Percentiles rank a stretch among this genome's conserved stretches.
Conservation (phyloP, 2,888 invertebrate species). For the Campaea margaritaria region DNA sequence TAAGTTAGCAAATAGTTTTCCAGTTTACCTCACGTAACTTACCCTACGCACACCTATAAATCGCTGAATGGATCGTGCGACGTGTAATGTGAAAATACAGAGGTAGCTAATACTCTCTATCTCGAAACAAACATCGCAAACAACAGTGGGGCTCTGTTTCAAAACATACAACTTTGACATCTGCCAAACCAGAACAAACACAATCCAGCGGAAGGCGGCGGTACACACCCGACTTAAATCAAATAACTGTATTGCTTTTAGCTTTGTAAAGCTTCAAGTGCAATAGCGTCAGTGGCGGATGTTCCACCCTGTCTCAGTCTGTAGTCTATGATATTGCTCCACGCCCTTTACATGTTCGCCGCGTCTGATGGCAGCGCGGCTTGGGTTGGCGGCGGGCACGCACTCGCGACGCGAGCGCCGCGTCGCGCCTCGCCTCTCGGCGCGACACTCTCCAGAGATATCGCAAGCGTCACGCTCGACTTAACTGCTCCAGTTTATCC, state of each 20-base stretch:
- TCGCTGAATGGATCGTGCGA: slow-evolving; percentile 30
- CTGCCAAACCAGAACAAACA: slow-evolving; percentile 84
- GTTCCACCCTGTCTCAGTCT: slow-evolving; percentile 78
- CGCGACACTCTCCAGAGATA: slow-evolving; percentile 63
- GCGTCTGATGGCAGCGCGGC: slow-evolving; percentile 64
- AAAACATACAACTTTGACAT: slow-evolving; percentile 84
- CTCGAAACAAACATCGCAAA: slow-evolving; percentile 75
- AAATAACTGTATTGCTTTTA: slow-evolving; percentile 85
- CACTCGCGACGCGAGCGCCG: slow-evolving; percentile 56
- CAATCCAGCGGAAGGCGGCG: slow-evolving; percentile 80
- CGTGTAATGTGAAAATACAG: slow-evolving; percentile 36
- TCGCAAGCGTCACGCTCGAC: slow-evolving; percentile 76
- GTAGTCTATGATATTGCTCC: slow-evolving; percentile 85
- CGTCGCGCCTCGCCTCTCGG: slow-evolving; percentile 45
- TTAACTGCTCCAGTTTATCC: slow-evolving; percentile 82
- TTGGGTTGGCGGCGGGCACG: slow-evolving; percentile 55
- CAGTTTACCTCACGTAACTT: slow-evolving; percentile 19
- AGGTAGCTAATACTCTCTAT: slow-evolving; percentile 63
- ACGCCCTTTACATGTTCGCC: slow-evolving; percentile 83
- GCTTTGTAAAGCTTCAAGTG: slow-evolving; percentile 84
- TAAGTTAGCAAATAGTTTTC: slow-evolving; percentile 18
- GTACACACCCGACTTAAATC: slow-evolving; percentile 83
- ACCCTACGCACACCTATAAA: slow-evolving; percentile 24
- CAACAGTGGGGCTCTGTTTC: slow-evolving; percentile 76
- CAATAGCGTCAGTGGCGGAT: slow-evolving; percentile 82